These are phyloP conservation scores for Xylota sylvarum DNA, from an alignment of 2,888 invertebrate species.

Conservation along the genomic window DNA sequence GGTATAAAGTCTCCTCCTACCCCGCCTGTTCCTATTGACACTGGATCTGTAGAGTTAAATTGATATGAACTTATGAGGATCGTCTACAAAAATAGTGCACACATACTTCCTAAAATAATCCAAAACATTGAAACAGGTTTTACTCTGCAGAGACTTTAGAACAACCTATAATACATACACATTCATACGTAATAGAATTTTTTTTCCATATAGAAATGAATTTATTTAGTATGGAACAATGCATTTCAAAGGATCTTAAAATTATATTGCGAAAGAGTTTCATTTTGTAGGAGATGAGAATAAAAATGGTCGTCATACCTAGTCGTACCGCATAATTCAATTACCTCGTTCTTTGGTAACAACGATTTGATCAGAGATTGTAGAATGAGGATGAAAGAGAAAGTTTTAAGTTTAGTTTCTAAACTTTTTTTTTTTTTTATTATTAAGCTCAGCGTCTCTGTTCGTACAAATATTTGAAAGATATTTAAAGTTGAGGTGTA, in stretches of 20 bases:
- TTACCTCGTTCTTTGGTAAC: constrained; percentile 52
- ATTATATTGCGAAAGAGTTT: neutral
- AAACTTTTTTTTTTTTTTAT: constrained; percentile 21
- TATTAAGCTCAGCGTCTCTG: constrained; percentile 1
- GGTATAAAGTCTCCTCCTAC: no score
- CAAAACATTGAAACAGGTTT: neutral
- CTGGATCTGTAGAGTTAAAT: no score
- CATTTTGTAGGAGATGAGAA: neutral
- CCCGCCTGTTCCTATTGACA: no score
- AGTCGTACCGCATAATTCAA: constrained; percentile 57
- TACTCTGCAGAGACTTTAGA: neutral
- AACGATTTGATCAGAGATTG: constrained; percentile 45
- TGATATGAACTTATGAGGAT: no score
- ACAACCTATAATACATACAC: neutral
- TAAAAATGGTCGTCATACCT: constrained; percentile 38
- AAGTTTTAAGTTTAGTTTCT: constrained; percentile 60
- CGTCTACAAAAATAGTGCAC: no score
- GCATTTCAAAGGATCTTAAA: neutral
- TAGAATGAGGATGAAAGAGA: constrained; percentile 32
- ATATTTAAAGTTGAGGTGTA: constrained; percentile 21
- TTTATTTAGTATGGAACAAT: neutral
- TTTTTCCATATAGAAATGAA: neutral
- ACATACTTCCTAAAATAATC: no score
- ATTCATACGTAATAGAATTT: neutral
- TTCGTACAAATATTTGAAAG: neutral